Percentiles rank a stretch among this genome's conserved stretches.
Conservation (phyloP, 2,797 vertebrate genomes). For the Schizopygopsis pylzovi region DNA sequence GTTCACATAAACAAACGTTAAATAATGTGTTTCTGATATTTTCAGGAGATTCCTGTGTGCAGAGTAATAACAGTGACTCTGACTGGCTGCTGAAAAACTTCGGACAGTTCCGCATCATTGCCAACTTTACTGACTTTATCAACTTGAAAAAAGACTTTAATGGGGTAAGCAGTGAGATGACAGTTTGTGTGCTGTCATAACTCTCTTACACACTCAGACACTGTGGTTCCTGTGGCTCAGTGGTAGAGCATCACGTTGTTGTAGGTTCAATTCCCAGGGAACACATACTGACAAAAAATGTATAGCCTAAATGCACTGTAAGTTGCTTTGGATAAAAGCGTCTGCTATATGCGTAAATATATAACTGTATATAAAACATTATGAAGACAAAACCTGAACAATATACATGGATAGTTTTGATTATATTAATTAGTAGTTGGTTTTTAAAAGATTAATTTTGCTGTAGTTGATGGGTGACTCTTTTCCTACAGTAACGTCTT, state of each 20-base stretch:
- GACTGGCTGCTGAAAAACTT: conserved; percentile 66
- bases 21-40: not conserved
- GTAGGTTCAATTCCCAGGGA: too few species aligned
- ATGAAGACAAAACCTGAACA: not conserved
- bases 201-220: not conserved
- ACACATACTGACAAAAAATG: too few species aligned
- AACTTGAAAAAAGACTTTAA: conserved; percentile 65
- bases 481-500: not conserved
- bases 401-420: not conserved
- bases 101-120: conserved; percentile 60
- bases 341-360: too few species aligned
- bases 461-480: not conserved
- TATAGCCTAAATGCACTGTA: too few species aligned
- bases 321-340: too few species aligned
- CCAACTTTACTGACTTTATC: conserved; percentile 61
- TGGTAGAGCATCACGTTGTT: too few species aligned
- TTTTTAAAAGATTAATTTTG: not conserved
- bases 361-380: not conserved
- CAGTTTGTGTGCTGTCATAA: not conserved
- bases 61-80: conserved; percentile 56
- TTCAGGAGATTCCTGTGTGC: conserved; percentile 64
- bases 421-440: not conserved
- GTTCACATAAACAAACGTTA: not conserved
- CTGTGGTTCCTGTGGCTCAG: too few species aligned
- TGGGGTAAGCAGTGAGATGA: conserved; percentile 58